phyloP scores from a whole-genome alignment of 2,797 vertebrate genomes.

The Micropoecilia bifurca region DNA sequence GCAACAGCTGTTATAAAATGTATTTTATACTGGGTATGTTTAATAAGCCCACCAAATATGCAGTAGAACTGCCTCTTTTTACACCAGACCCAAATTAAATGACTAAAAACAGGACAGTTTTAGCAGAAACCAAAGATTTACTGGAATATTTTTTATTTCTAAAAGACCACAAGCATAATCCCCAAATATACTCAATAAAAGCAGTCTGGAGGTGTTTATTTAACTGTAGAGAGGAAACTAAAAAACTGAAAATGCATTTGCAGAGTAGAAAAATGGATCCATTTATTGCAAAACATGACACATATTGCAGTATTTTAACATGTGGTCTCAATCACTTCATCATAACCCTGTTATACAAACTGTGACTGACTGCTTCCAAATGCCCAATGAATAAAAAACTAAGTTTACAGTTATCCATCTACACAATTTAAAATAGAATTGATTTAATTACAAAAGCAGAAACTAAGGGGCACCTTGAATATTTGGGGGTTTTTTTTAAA shows the following conservation, averaged over 20 bases:
- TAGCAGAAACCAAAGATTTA: conserved; percentile 17
- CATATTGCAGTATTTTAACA: neutral
- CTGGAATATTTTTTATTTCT: neutral
- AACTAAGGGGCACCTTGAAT: neutral
- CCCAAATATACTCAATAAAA: neutral
- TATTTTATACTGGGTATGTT: neutral
- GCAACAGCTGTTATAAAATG: neutral
- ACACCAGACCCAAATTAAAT: conserved; percentile 75
- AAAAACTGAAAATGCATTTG: neutral
- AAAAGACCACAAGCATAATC: neutral
- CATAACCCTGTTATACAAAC: neutral
- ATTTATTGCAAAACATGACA: neutral
- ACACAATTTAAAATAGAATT: neutral
- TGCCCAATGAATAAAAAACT: neutral
- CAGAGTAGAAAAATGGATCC: neutral
- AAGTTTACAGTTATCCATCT: neutral
- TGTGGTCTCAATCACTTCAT: neutral
- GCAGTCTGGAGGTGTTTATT: neutral
- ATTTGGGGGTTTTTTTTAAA: neutral
- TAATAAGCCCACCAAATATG: conserved; percentile 75
- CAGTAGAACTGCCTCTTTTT: conserved; percentile 68
- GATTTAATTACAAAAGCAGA: neutral
- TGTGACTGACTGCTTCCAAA: neutral
- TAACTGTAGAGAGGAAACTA: neutral
- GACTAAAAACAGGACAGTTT: conserved; percentile 21